A percentile compares a stretch with the other conserved stretches of the same genome.
Conservation (phyloP, 2,888 invertebrate genomes). For the Drosophila subsilvestris region DNA sequence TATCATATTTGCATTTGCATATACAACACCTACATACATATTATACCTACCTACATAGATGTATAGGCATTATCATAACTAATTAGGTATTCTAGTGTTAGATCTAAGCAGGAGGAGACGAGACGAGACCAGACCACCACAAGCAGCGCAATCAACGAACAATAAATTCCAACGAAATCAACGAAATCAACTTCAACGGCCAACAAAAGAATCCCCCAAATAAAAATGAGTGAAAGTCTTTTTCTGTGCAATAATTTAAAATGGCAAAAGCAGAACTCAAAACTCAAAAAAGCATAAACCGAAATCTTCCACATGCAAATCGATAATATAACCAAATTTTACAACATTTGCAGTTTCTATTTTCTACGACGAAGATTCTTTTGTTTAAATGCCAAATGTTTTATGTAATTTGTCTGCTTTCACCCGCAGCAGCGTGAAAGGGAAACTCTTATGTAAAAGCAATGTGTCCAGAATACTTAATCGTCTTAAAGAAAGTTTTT, state of each 20-base stretch:
- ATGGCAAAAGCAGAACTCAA: constrained; percentile 29
- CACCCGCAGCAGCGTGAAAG: constrained; percentile 63
- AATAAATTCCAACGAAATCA: constrained; percentile 54
- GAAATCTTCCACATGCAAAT: constrained; percentile 20
- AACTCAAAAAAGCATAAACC: not conserved
- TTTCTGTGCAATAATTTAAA: constrained; percentile 61
- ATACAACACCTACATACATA: constrained; percentile 46
- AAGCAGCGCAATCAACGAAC: constrained; percentile 68
- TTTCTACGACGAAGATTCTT: constrained; percentile 36
- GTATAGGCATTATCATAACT: constrained; percentile 32
- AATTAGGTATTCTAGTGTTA: constrained; percentile 45
- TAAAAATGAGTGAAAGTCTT: constrained; percentile 70
- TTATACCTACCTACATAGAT: constrained; percentile 19
- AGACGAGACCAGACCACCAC: constrained; percentile 17
- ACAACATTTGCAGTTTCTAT: constrained; percentile 47
- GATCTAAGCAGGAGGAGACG: constrained; percentile 18
- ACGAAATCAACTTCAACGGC: constrained; percentile 34
- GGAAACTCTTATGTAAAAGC: constrained; percentile 61
- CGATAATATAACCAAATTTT: constrained; percentile 26
- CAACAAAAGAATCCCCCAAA: constrained; percentile 58
- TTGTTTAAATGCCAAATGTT: constrained; percentile 35
- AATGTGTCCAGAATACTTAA: constrained; percentile 52
- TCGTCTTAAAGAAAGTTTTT: constrained; percentile 33
- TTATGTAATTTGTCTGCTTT: constrained; percentile 69
- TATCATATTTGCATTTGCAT: constrained; percentile 60